Evolutionary conservation across 2,797 vertebrate genomes (phyloP).

Genomic region (Eulemur rubriventer): DNA sequence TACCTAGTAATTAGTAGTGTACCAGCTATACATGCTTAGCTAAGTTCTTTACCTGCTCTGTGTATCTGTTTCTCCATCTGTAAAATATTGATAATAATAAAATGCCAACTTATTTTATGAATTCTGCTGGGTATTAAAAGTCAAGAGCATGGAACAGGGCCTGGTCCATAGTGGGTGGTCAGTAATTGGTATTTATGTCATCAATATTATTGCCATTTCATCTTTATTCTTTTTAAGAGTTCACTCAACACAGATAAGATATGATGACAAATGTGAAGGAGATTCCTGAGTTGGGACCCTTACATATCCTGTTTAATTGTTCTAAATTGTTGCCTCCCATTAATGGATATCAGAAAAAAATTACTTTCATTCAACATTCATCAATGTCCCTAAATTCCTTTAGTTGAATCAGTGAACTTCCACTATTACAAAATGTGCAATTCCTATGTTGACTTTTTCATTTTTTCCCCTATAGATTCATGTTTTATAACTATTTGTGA

Average conservation of each 20-base stretch:
- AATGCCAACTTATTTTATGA: background rate
- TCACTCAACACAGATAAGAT: background rate
- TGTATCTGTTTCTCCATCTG: background rate
- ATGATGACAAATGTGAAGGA: background rate
- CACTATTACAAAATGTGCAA: background rate
- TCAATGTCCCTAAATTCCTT: background rate
- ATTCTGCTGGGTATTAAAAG: slow-evolving; percentile 3
- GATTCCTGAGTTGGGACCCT: background rate
- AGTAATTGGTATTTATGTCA: background rate
- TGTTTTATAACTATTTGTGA: background rate
- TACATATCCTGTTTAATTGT: background rate
- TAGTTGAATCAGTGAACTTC: background rate
- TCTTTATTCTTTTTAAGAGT: background rate
- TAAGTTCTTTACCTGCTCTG: background rate
- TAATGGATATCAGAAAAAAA: background rate
- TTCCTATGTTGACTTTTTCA: background rate
- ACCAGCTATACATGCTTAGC: background rate
- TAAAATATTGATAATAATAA: background rate
- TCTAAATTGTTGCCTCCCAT: background rate
- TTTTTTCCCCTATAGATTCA: background rate
- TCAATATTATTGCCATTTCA: background rate
- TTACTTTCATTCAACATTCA: slow-evolving; percentile 2
- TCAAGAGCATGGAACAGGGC: background rate
- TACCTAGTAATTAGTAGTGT: background rate
- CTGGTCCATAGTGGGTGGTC: background rate